Base-by-base conservation (phyloP, 2,888 invertebrate genomes). In the Catotricha subobsoleta region DNA sequence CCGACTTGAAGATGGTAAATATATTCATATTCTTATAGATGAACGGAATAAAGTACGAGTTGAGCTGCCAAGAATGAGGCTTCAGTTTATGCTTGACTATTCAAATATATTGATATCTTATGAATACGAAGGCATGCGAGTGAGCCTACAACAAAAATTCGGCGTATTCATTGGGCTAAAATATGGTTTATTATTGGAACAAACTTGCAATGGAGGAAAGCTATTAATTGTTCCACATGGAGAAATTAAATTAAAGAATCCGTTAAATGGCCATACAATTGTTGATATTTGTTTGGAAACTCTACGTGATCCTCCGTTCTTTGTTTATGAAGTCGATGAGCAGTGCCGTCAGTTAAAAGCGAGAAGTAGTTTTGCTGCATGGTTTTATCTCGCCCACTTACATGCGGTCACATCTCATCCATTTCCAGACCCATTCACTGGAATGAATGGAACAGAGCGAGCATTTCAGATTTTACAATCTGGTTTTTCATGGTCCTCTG, bases 311-410 rank as follows among this genome's bases (percentile, higher is more conserved):
- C 39, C 39, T 19, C 29, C 39, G 6, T 39, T 39, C 25, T 29
- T 28, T 19, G 8, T n/a, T 10, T 39, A 39, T 28, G n/a, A 28
- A 27, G 28, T 39, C 2, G 39, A 39, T 28, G 39, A 39, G n/a
- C 13, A 13, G 18, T 39, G 16, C 2, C n/a, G 29, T n/a, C 28
- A 28, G 19, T 13, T 39, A n/a, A 39, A 39, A 19, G 19, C 29
- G 3, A 39, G 28, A 18, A 13, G 39, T 8, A 18, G 19, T 13
- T 29, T 27, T 29, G 16, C 28, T n/a, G 27, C 39, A n/a, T 39
- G 39, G 39, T 39, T 39, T 8, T 39, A 39, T 39, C 12, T 39
- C n/a, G 39, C 39, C 2, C 29, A 39, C 19, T 29, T 39, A 19
- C 39, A 39, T 19, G 39, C 39, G 19, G n/a, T 39, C 28, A 39